These are phyloP conservation scores for Spondyliosoma cantharus DNA, from an alignment of 2,797 vertebrate species.

Conservation along the genomic window DNA sequence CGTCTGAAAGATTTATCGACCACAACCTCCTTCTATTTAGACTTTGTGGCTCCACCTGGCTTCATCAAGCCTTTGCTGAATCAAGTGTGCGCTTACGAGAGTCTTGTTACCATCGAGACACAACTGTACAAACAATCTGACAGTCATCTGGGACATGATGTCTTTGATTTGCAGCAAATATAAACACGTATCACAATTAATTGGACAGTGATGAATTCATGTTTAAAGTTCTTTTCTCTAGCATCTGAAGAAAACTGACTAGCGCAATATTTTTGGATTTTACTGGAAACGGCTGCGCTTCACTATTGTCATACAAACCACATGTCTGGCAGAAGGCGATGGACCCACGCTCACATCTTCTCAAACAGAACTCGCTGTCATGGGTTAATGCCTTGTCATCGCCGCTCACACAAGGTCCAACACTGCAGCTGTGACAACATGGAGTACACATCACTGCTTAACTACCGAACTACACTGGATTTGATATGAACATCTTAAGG, in stretches of 20 bases:
- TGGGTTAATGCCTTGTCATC: conserved; percentile 8
- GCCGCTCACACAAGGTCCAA: background rate
- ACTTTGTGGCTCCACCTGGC: too few relatives aligned
- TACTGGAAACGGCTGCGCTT: conserved; percentile 1
- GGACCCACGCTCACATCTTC: background rate
- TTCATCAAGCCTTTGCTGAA: too few relatives aligned
- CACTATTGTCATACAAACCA: conserved; percentile 3
- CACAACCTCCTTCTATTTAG: too few relatives aligned
- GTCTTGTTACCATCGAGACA: too few relatives aligned
- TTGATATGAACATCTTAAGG: background rate
- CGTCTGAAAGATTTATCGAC: too few relatives aligned
- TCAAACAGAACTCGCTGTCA: conserved; percentile 8
- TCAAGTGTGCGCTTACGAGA: too few relatives aligned
- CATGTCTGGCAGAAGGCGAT: conserved; percentile 24
- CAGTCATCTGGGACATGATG: background rate
- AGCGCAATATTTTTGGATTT: background rate
- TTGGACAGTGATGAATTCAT: conserved; percentile 18
- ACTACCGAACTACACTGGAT: background rate
- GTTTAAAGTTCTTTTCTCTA: background rate
- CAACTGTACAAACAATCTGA: background rate
- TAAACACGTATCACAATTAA: conserved; percentile 3
- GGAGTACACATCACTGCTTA: background rate
- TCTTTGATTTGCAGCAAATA: conserved; percentile 12
- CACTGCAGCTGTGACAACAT: conserved; percentile 20
- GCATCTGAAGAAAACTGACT: too few relatives aligned